Evolutionary conservation across 2,797 vertebrate species (phyloP).

Genomic region (Bradypodion pumilum): DNA sequence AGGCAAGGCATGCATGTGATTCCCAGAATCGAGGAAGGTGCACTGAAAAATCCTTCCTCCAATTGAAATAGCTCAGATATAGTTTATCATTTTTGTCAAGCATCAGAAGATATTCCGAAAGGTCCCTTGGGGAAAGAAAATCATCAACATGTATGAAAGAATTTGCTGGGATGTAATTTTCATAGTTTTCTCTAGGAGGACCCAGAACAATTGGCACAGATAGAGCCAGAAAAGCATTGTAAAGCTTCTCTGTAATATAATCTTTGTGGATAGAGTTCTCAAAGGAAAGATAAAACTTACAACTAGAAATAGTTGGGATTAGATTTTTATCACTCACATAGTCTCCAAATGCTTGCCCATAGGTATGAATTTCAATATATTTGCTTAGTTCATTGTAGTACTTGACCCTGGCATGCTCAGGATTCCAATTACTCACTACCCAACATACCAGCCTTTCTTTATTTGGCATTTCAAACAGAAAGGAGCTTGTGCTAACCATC

Average conservation of each 20-base stretch:
- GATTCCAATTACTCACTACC: constrained; percentile 99
- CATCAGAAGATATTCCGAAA: constrained; percentile 93
- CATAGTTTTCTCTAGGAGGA: constrained; percentile 92
- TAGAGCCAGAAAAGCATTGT: constrained; percentile 92
- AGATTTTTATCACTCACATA: constrained; percentile 91
- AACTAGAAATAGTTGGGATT: constrained; percentile 92
- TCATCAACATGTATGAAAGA: constrained; percentile 98
- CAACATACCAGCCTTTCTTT: constrained; percentile 96
- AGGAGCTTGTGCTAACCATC: constrained; percentile 83
- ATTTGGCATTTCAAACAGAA: constrained; percentile 88
- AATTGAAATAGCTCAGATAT: constrained; percentile 95
- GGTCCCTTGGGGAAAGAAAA: constrained; percentile 91
- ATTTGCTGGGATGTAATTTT: constrained; percentile 95
- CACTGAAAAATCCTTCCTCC: constrained; percentile 95
- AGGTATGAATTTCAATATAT: constrained; percentile 94
- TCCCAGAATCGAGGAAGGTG: constrained; percentile 93
- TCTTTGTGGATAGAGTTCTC: constrained; percentile 99
- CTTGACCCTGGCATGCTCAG: constrained; percentile 92
- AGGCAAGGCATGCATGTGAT: constrained; percentile 94
- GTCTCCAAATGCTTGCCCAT: constrained; percentile 94
- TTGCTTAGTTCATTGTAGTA: constrained; percentile 98
- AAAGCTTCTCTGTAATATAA: constrained; percentile 98
- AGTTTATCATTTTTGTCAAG: constrained; percentile 94
- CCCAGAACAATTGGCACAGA: constrained; percentile 94
- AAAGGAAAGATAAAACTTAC: constrained; percentile 97